Base-by-base conservation (phyloP, 2,888 invertebrate species). In the Microctonus brassicae region DNA sequence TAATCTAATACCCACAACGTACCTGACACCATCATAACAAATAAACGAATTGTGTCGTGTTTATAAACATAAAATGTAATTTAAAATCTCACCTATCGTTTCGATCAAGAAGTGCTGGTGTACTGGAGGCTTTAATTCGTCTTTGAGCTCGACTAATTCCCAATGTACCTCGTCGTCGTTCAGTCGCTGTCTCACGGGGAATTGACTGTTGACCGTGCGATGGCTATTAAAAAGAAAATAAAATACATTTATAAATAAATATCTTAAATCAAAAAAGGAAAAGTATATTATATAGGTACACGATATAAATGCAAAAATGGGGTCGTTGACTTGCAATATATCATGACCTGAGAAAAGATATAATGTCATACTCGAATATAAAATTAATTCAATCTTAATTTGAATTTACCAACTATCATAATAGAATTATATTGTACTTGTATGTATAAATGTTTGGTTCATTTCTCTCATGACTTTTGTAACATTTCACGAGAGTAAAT, bases 81-180 rank as follows among this genome's bases (percentile, higher is more conserved):
- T 55, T 20, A 5, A 74, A 76, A 69, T 77, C 82, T 76, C 76
- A 86, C 86, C 81, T 80, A 52, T 84, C 84, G 20, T 81, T 83
- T 36, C 79, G 82, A 73, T 85, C 84, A 63, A 85, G 77, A 58
- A 86, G 81, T 10, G 85, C 84, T 62, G 86, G 84, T 34, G 86
- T 86, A 72, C 86, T 86, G 69, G 85, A 84, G 55, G 86, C 86
- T 76, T 86, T 86, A 69, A 82, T 81, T 33, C 83, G 82, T 72
- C 85, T 80, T 72, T 86, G 86, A 63, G 80, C 82, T 65, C 83
- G 83, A 77, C 81, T 82, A 63, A 83, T 76, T 20, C 81, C 82
- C 29, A 80, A 75, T 60, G 78, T 78, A 63, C 55, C 67, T 22
- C 85, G 83, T 78, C 82, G 80, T 73, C 83, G 79, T 47, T 86